Evolutionary conservation across 2,797 vertebrate genomes (phyloP).

Genomic region (Coregonus sp.): DNA sequence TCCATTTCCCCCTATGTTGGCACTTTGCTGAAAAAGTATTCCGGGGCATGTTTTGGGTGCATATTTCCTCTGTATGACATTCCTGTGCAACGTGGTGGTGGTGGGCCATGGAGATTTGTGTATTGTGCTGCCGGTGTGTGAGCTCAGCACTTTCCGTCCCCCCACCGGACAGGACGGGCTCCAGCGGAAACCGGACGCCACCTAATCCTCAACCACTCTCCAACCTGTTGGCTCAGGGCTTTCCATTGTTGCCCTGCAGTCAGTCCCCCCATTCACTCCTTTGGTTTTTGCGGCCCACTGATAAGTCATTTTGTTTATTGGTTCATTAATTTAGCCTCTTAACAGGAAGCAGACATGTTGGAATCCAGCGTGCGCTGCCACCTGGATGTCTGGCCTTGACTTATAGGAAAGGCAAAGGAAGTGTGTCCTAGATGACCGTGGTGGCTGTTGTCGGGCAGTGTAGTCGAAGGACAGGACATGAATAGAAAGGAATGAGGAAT

Average conservation of each 20-base stretch:
- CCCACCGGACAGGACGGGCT: slow-evolving; percentile 70
- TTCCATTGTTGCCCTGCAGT: slow-evolving; percentile 72
- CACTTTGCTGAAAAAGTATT: slow-evolving; percentile 8
- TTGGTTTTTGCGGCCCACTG: slow-evolving; percentile 58
- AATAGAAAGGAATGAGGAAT: background rate
- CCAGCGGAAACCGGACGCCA: slow-evolving; percentile 80
- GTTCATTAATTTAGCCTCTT: slow-evolving; percentile 60
- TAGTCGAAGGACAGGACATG: background rate
- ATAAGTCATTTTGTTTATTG: slow-evolving; percentile 71
- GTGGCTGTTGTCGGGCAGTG: background rate
- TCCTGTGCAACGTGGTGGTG: slow-evolving; percentile 50
- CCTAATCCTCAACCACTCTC: slow-evolving; percentile 78
- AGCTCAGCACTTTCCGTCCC: slow-evolving; percentile 79
- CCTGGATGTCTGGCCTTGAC: slow-evolving; percentile 25
- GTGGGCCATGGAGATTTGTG: slow-evolving; percentile 39
- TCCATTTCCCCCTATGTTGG: background rate
- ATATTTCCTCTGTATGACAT: slow-evolving; percentile 73
- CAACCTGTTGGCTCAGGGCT: slow-evolving; percentile 75
- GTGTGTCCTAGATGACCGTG: slow-evolving; percentile 6
- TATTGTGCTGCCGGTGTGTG: slow-evolving; percentile 72
- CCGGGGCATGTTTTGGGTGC: slow-evolving; percentile 28
- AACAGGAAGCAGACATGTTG: slow-evolving; percentile 58
- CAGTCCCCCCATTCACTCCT: slow-evolving; percentile 50
- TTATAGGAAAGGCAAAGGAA: background rate
- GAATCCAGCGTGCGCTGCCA: slow-evolving; percentile 32